Base-by-base conservation (phyloP, 2,888 invertebrate species). In the Fragum sueziense region DNA sequence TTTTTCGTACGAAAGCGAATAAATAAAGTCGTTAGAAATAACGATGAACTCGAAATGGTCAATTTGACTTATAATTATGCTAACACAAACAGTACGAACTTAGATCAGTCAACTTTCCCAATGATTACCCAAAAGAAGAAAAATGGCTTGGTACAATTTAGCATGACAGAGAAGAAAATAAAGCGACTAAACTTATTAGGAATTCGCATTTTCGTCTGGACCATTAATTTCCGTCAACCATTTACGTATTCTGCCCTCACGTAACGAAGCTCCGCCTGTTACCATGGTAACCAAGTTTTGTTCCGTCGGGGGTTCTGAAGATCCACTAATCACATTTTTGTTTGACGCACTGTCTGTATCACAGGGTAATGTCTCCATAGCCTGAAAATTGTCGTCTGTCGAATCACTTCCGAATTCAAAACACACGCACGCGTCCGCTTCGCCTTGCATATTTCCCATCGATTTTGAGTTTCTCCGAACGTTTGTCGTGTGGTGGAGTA, bases 221-320 rank as follows among this genome's bases (percentile, higher is more conserved):
- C 52, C 77, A 69, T 80, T 87, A 78, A 90, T 90, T 82, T 88
- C 87, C 47, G 87, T 87, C 33, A 90, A 74, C 90, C 90, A 90
- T 70, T 88, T 87, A 62, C 88, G 76, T 71, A 90, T 89, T n/a
- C 90, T 78, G 2, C 89, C 88, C 14, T 89, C 89, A n/a, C 81
- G 74, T 31, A 84, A 74, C 51, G 70, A 73, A 17, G 82, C 72
- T 62, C 84, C 82, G 22, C 86, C 87, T 7, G 87, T 87, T 20
- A 87, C 80, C 67, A 83, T 81, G 11, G 87, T 87, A 20, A 87
- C 84, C 22, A 87, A 79, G 61, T 76, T 75, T 31, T 70, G 54
- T 37, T 70, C 74, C n/a, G 61, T 61, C 11, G 80, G 70, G 3
- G 54, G 29, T 9, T 54, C 52, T n/a, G 67, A 59, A 11, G 73